These are phyloP conservation scores for Drosophila acutilabella DNA, from an alignment of 2,888 invertebrate genomes.

Conservation along the genomic window DNA sequence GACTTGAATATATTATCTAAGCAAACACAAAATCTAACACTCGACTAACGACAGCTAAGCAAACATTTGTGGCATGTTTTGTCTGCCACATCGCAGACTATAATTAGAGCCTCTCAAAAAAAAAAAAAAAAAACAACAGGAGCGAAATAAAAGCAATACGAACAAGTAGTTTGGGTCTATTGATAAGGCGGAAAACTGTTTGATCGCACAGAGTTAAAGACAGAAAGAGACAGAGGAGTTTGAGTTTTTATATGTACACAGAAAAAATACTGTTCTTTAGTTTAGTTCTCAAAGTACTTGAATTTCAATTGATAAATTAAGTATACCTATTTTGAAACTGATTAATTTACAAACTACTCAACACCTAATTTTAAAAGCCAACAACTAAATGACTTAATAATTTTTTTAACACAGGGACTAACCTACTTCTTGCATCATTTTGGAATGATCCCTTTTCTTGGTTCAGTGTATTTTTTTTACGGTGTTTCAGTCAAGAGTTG, in stretches of 20 bases:
- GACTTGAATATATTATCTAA: slow-evolving; percentile 29
- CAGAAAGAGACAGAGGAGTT: slow-evolving; percentile 7
- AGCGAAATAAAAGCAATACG: slow-evolving; percentile 2
- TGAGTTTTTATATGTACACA: not conserved
- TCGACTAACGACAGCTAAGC: slow-evolving; percentile 43
- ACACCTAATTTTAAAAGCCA: too few relatives aligned
- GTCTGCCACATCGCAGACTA: slow-evolving; percentile 42
- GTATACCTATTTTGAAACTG: too few relatives aligned
- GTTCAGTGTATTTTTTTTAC: slow-evolving; percentile 10
- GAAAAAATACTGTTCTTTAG: too few relatives aligned
- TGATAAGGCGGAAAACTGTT: slow-evolving; percentile 43
- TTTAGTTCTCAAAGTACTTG: too few relatives aligned
- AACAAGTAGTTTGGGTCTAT: slow-evolving; percentile 39
- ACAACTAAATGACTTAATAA: too few relatives aligned
- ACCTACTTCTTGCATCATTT: too few relatives aligned
- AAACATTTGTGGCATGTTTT: slow-evolving; percentile 36
- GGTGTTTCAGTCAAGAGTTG: slow-evolving; percentile 37
- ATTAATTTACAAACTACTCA: too few relatives aligned
- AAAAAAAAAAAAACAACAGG: slow-evolving; percentile 2
- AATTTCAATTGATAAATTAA: too few relatives aligned
- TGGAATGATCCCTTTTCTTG: too few relatives aligned
- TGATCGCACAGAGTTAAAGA: slow-evolving; percentile 10
- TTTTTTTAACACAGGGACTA: too few relatives aligned
- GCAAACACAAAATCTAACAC: slow-evolving; percentile 42
- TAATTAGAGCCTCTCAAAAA: slow-evolving; percentile 37